Base-by-base conservation (phyloP, 2,888 invertebrate genomes). In the Stenurella melanura region DNA sequence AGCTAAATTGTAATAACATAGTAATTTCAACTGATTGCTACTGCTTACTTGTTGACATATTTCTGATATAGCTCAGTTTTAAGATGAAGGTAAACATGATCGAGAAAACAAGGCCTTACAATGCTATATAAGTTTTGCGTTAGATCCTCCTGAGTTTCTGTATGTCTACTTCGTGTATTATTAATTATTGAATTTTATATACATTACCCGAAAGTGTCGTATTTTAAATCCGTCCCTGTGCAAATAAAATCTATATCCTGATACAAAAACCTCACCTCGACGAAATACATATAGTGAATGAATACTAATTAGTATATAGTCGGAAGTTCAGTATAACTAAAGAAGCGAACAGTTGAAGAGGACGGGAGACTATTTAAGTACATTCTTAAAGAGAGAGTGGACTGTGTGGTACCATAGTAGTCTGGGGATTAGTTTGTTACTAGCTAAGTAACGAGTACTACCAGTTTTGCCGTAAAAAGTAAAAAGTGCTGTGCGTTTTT, bases 301-400 rank as follows among this genome's bases (percentile, higher is more conserved):
- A 70, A 70, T 70, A 70, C 42, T 17, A 70, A 70, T 60, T 10
- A 60, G 18, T 17, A 18, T 19, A 7, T 5, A 75, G 21, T 76
- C 70, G 77, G 77, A 78, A 77, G 75, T 77, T 18, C 34, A 60
- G 15, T 67, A 10, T 1, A 34, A 69, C 38, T 9, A 17, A 57
- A 57, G 30, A 69, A 18, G 7, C 12, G 38, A 18, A 18, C 34
- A 69, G 69, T 30, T 57, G 60, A 60, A 72, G 72, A 72, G 72
- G 76, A 71, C 56, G 72, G 56, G 71, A 56, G 38, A 58, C 54
- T 76, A 74, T 70, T 74, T 76, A 76, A 77, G 54, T 30, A 75
- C 77, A 78, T 78, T 77, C 73, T 75, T 75, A 30, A 60, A 78
- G 80, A 77, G 80, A 80, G 77, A 80, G 80, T 74, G 67, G 71